Conservation (phyloP, 2,113 vertebrate genomes). For the Hyla sarda region DNA sequence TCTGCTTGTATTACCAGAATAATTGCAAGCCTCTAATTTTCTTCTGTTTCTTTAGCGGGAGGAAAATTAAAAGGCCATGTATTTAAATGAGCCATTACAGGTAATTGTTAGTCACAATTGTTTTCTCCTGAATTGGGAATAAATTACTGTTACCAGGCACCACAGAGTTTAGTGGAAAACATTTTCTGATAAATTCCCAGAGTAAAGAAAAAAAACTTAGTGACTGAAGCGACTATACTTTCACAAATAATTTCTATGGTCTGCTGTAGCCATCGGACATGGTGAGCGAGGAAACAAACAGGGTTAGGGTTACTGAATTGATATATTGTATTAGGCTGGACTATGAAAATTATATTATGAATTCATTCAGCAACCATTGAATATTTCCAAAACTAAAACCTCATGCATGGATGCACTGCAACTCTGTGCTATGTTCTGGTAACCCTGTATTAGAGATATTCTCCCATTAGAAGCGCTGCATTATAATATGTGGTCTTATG, state of each 20-base stretch:
- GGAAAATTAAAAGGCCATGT: constrained; percentile 62
- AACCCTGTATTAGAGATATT: too few species aligned
- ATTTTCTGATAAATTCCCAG: background rate
- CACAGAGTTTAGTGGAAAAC: constrained; percentile 56
- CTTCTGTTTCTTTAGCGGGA: constrained; percentile 62
- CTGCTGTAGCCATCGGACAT: too few species aligned
- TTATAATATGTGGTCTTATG: too few species aligned
- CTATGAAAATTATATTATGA: background rate
- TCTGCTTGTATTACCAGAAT: background rate
- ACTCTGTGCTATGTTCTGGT: too few species aligned
- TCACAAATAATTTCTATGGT: constrained; percentile 1
- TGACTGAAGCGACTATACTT: background rate
- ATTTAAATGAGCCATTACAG: constrained; percentile 67
- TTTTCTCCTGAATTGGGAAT: constrained; percentile 68
- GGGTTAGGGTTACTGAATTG: background rate
- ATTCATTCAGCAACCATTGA: background rate
- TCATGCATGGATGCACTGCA: background rate
- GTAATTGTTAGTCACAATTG: constrained; percentile 65
- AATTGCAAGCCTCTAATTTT: constrained; percentile 58
- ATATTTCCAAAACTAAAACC: background rate
- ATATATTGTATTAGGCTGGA: background rate
- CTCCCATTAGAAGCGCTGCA: too few species aligned
- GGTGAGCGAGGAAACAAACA: too few species aligned
- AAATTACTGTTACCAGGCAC: constrained; percentile 70
- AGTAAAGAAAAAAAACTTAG: background rate